These are phyloP conservation scores for Protomyctophum bolini DNA, from an alignment of 2,113 vertebrate species.

Conservation along the genomic window DNA sequence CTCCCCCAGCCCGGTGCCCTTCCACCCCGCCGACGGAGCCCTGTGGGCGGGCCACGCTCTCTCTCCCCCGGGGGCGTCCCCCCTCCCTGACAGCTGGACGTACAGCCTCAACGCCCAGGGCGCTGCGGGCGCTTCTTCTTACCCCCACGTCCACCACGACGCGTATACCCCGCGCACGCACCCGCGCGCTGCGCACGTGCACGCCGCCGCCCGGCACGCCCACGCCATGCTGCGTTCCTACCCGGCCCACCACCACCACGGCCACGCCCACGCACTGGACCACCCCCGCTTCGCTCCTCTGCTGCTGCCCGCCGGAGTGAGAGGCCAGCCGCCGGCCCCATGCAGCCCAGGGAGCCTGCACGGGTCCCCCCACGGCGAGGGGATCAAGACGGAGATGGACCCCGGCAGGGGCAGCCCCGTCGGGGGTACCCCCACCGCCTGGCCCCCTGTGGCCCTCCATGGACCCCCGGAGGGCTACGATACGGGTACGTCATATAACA, in stretches of 20 bases:
- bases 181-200: constrained; percentile 78
- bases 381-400: constrained; percentile 85
- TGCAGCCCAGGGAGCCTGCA: constrained; percentile 82
- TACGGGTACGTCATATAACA: constrained; percentile 79
- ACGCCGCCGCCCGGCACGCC: constrained; percentile 75
- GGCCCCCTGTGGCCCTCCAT: constrained; percentile 84
- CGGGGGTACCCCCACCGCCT: constrained; percentile 83
- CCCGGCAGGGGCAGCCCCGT: constrained; percentile 61
- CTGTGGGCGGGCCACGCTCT: constrained; percentile 89
- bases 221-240: constrained; percentile 81
- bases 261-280: constrained; percentile 79
- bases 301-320: constrained; percentile 83
- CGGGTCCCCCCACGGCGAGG: constrained; percentile 81
- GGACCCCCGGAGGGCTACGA: constrained; percentile 93
- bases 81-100: constrained; percentile 88
- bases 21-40: constrained; percentile 82
- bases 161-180: constrained; percentile 89
- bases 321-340: constrained; percentile 74
- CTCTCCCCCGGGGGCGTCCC: constrained; percentile 76
- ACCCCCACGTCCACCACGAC: constrained; percentile 91
- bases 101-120: constrained; percentile 90
- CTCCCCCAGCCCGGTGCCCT: constrained; percentile 81
- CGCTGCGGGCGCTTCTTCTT: constrained; percentile 80
- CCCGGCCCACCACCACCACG: constrained; percentile 76
- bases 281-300: constrained; percentile 89